A percentile compares a stretch with the other conserved stretches of the same genome.
Conservation (phyloP, 2,113 vertebrate genomes). For the Albula glossodonta region DNA sequence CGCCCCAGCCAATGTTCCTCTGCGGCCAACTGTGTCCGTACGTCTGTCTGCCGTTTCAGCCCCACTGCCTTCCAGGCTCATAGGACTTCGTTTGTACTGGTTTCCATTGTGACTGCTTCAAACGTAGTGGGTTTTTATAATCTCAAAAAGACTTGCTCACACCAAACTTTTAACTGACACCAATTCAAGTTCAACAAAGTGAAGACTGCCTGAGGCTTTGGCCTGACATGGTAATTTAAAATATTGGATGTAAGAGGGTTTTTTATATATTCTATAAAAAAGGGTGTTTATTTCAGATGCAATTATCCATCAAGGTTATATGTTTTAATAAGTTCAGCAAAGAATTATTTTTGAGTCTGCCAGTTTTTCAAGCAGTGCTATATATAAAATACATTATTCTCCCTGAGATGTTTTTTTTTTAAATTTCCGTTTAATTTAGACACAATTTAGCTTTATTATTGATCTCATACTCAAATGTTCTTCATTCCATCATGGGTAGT, state of each 20-base stretch:
- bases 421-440: background rate
- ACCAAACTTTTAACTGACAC: slow-evolving; percentile 38
- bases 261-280: slow-evolving; percentile 12
- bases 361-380: background rate
- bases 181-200: slow-evolving; percentile 42
- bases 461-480: too few species aligned
- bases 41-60: background rate
- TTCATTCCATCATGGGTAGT: too few species aligned
- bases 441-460: background rate
- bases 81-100: background rate
- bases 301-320: slow-evolving; percentile 12
- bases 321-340: background rate
- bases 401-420: background rate
- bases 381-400: background rate
- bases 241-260: background rate
- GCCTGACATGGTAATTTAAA: slow-evolving; percentile 43
- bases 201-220: slow-evolving; percentile 40
- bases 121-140: background rate
- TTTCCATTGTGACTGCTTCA: background rate
- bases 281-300: slow-evolving; percentile 19
- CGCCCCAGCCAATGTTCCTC: background rate
- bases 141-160: slow-evolving; percentile 4
- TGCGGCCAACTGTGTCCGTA: background rate
- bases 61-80: background rate
- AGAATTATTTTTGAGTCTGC: background rate